A percentile compares a stretch with the other conserved stretches of the same genome.
These are phyloP conservation scores for Petrocephalus microphthalmus DNA, from an alignment of 2,113 vertebrate species.

Conservation along the genomic window DNA sequence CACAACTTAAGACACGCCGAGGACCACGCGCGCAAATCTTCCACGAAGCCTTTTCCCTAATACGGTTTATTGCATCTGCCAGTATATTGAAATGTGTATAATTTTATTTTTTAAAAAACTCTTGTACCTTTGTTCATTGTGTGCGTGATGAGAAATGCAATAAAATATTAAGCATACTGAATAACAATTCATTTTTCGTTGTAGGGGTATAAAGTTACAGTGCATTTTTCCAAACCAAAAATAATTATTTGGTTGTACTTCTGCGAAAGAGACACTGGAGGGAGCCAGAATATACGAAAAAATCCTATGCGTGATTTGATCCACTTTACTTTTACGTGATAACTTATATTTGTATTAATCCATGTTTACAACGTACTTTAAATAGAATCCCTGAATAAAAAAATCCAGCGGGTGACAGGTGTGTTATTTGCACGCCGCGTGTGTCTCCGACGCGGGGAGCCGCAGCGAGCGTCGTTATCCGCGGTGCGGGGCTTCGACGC, in stretches of 20 bases:
- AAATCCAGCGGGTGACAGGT: background rate
- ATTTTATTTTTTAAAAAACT: background rate
- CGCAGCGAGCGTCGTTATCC: background rate
- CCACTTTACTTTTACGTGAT: background rate
- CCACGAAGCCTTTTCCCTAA: background rate
- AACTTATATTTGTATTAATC: background rate
- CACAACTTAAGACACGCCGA: background rate
- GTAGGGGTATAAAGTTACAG: background rate
- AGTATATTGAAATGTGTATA: background rate
- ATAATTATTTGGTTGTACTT: background rate
- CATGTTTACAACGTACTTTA: background rate
- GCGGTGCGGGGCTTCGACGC: background rate
- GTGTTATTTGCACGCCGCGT: background rate
- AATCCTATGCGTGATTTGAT: background rate
- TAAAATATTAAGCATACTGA: background rate
- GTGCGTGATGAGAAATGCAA: background rate
- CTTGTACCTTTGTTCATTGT: background rate
- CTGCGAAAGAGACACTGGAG: background rate
- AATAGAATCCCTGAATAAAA: background rate
- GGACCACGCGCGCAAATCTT: background rate
- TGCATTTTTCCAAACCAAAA: background rate
- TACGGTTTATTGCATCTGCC: background rate
- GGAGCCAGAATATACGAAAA: background rate
- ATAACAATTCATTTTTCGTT: background rate
- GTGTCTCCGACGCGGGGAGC: background rate